These are phyloP conservation scores for Buceros bicornis DNA, from an alignment of 2,797 vertebrate genomes.

Conservation along the genomic window DNA sequence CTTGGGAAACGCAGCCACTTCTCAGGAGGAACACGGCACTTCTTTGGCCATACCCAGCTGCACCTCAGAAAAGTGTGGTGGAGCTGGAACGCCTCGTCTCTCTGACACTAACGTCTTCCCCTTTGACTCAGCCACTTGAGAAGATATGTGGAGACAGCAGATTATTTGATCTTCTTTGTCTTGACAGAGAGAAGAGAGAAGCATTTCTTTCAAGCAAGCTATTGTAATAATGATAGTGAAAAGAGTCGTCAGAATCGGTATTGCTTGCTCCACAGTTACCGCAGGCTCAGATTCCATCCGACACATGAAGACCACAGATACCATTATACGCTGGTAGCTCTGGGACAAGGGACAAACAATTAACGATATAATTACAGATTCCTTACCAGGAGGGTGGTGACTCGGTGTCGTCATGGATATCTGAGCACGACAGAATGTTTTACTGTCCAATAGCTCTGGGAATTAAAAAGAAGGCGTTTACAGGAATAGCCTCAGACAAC, in stretches of 20 bases:
- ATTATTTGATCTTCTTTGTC: constrained; percentile 15
- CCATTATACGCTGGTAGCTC: not conserved
- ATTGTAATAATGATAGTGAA: not conserved
- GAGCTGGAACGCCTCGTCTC: not conserved
- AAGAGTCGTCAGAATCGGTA: not conserved
- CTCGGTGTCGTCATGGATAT: constrained; percentile 76
- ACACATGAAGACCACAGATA: not conserved
- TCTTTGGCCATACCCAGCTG: not conserved
- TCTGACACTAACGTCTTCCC: not conserved
- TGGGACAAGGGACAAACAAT: constrained; percentile 12
- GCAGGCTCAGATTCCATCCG: not conserved
- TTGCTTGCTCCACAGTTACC: not conserved
- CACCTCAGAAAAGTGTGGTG: not conserved
- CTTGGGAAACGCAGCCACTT: not conserved
- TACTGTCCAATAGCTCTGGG: constrained; percentile 83
- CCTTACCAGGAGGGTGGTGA: constrained; percentile 81
- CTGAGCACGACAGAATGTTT: constrained; percentile 82
- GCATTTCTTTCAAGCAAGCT: constrained; percentile 6
- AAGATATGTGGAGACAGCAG: not conserved
- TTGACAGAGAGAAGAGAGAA: constrained; percentile 1
- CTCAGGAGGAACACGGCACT: not conserved
- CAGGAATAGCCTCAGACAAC: not conserved
- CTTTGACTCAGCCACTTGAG: constrained; percentile 26
- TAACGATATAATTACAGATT: constrained; percentile 19
- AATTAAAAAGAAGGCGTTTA: constrained; percentile 25